Conservation (phyloP, 1,140 invertebrate genomes). For the Pectinophora gossypiella region DNA sequence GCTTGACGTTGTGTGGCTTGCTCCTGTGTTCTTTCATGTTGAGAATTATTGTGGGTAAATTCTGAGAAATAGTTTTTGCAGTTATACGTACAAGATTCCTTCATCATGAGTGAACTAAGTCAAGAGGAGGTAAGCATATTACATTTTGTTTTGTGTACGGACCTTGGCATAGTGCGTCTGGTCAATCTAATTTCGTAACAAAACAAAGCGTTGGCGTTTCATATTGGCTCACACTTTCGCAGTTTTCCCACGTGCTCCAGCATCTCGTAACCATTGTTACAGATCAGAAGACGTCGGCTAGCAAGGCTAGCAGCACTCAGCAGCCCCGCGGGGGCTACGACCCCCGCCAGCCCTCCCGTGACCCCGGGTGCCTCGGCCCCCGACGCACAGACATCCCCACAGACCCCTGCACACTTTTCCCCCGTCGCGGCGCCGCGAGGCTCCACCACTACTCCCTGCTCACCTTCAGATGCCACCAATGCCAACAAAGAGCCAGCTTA, state of each 20-base stretch:
- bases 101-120: constrained; percentile 83
- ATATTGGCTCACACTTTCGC: constrained; percentile 30
- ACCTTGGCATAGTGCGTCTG: constrained; percentile 63
- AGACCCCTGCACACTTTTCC: constrained; percentile 32
- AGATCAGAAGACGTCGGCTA: constrained; percentile 65
- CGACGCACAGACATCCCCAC: constrained; percentile 35
- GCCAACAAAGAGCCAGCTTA: constrained; percentile 53
- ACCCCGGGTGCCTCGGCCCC: constrained; percentile 53
- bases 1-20: constrained; percentile 67
- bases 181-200: constrained; percentile 74
- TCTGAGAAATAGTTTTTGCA: constrained; percentile 26
- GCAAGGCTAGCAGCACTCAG: constrained; percentile 55
- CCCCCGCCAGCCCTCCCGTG: constrained; percentile 45
- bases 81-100: constrained; percentile 24
- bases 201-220: constrained; percentile 68
- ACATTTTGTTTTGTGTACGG: constrained; percentile 56
- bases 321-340: constrained; percentile 40
- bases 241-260: constrained; percentile 43
- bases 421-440: constrained; percentile 34
- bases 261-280: constrained; percentile 26
- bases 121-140: constrained; percentile 81
- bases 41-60: constrained; percentile 33
- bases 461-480: constrained; percentile 33
- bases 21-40: constrained; percentile 57
- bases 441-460: constrained; percentile 44